Conservation (phyloP, 1,140 invertebrate genomes). For the Aporrectodea caliginosa region DNA sequence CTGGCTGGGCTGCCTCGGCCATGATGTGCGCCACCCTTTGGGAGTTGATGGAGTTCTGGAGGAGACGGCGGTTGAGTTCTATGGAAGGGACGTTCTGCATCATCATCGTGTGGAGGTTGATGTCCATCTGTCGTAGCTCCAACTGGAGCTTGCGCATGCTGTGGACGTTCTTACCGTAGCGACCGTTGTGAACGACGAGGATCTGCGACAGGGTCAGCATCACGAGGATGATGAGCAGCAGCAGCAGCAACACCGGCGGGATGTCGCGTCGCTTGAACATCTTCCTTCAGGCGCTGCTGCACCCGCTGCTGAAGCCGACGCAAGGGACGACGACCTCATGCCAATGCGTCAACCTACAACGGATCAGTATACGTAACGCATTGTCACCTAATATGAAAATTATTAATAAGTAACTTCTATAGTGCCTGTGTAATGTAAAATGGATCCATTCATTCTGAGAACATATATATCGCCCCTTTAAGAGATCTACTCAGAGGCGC, state of each 20-base stretch:
- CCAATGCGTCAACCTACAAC: too few species aligned
- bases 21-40: not conserved
- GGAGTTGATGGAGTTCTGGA: not conserved
- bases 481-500: too few species aligned
- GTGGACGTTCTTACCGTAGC: slow-evolving; percentile 31
- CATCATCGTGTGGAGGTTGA: slow-evolving; percentile 29
- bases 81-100: slow-evolving; percentile 31
- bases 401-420: too few species aligned
- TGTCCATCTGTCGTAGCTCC: slow-evolving; percentile 33
- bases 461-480: too few species aligned
- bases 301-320: too few species aligned
- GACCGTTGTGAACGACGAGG: slow-evolving; percentile 35
- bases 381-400: too few species aligned
- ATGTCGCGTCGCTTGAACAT: slow-evolving; percentile 34
- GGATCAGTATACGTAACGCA: too few species aligned
- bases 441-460: too few species aligned
- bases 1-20: not conserved
- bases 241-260: slow-evolving; percentile 33
- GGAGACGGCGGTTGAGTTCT: slow-evolving; percentile 6
- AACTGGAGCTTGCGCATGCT: slow-evolving; percentile 31
- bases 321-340: too few species aligned
- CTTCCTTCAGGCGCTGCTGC: too few species aligned
- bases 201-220: slow-evolving; percentile 35
- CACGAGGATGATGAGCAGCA: slow-evolving; percentile 33
- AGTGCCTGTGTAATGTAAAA: too few species aligned